Evolutionary conservation across 2,888 invertebrate genomes (phyloP).

Genomic region (Caenorhabditis panamensis): DNA sequence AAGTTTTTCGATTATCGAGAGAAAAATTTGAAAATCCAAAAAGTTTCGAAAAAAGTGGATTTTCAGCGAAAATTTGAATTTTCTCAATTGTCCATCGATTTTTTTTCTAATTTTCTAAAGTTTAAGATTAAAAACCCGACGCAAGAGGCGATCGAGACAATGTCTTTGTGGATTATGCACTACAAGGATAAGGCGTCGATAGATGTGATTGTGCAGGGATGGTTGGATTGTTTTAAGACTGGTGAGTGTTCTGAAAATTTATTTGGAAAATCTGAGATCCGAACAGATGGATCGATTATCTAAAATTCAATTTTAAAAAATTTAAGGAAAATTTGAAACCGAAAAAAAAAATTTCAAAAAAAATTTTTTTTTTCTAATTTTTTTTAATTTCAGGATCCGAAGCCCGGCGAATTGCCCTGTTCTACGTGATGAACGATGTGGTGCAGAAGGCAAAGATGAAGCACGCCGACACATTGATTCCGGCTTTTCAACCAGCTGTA

Average conservation of each 20-base stretch:
- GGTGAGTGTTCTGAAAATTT: constrained; percentile 55
- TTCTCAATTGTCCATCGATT: no score
- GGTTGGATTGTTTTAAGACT: constrained; percentile 75
- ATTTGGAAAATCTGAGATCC: not conserved
- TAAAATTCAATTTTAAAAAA: constrained; percentile 7
- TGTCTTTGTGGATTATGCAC: constrained; percentile 77
- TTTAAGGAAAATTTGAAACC: not conserved
- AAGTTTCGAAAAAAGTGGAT: no score
- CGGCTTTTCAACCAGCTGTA: constrained; percentile 70
- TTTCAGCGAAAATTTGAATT: no score
- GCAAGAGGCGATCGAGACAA: constrained; percentile 75
- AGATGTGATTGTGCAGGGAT: constrained; percentile 73
- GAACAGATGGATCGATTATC: not conserved
- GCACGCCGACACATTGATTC: constrained; percentile 64
- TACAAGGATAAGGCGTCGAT: constrained; percentile 75
- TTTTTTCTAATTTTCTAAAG: no score
- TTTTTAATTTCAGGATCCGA: constrained; percentile 52
- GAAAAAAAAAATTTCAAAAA: not conserved
- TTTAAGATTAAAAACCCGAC: constrained; percentile 59
- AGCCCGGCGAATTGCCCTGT: constrained; percentile 87
- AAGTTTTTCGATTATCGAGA: not conserved
- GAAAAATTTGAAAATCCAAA: not conserved
- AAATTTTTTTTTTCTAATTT: not conserved
- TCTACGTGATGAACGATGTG: constrained; percentile 99
- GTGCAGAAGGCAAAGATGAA: constrained; percentile 88